Evolutionary conservation across 1,140 invertebrate genomes (phyloP), one percentile per base, ranked within the genome.

Genomic region (Listronotus oregonensis): DNA sequence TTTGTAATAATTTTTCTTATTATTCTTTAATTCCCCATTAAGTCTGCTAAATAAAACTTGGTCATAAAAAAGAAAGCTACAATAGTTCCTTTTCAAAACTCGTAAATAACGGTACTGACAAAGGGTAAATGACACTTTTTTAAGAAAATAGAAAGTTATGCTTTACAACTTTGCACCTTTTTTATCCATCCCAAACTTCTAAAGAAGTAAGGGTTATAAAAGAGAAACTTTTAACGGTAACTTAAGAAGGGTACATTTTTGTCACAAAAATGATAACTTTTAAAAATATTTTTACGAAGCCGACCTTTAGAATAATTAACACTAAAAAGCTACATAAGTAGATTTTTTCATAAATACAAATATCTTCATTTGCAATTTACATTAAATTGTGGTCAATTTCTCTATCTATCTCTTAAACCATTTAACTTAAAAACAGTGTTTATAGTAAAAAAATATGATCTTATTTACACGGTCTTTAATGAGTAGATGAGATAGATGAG

Each of bases 191-290:
- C 31, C n/a, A 46, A 6, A 44, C 39, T 60, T 60, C 58, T 49
- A 50, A 18, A 32, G 46, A 37, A 50, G 21, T 50, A 17, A 42
- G 52, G 32, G 37, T 55, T 52, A 8, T 1, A 40, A 39, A 31
- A 15, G 8, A 27, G 43, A 58, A 21, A 46, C 3, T 47, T 10
- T 60, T 61, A 51, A 61, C 59, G 59, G 47, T 14, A 51, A 18
- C 17, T 61, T 61, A 60, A 14, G 46, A 60, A 60, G 57, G 44
- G 57, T 60, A 31, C 31, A 60, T 50, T 60, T 57, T 42, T 15
- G 6, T 27, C 11, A 3, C 12, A 5, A 60, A 43, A 60, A 47
- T 49, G 42, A 27, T 50, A 37, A 3, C n/a, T 44, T 17, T 43
- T 34, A 32, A 21, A 54, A 14, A 32, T n/a, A n/a, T n/a, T n/a